Evolutionary conservation across 2,797 vertebrate species (phyloP).

Genomic region (Tadarida brasiliensis): DNA sequence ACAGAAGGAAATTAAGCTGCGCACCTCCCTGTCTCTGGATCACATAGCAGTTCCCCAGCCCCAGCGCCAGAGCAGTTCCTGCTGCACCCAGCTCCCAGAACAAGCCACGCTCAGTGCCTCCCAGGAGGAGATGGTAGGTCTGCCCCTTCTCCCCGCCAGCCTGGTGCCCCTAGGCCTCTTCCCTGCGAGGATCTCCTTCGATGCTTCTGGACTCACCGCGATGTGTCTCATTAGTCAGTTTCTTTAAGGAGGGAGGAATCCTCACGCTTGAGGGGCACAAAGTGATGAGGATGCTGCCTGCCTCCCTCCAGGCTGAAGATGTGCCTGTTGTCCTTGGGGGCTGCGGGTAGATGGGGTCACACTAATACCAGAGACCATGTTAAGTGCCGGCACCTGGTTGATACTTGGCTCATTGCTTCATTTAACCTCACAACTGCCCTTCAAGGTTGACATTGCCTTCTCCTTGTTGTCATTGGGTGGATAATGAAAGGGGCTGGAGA

Average conservation of each 20-base stretch:
- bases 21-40: too few relatives aligned
- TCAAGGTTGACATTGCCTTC: not conserved
- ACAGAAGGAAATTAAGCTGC: too few relatives aligned
- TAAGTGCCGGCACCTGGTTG: not conserved
- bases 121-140: slow-evolving; percentile 86
- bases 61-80: slow-evolving; percentile 83
- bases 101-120: slow-evolving; percentile 81
- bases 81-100: slow-evolving; percentile 71
- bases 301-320: not conserved
- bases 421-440: not conserved
- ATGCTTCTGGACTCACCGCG: not conserved
- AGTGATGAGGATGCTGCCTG: not conserved
- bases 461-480: not conserved
- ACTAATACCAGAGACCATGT: not conserved
- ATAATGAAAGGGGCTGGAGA: not conserved
- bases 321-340: not conserved
- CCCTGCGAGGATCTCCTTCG: not conserved
- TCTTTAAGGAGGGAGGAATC: not conserved
- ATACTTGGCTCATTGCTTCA: not conserved
- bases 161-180: not conserved
- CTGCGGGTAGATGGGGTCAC: not conserved
- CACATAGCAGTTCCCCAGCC: slow-evolving; percentile 67
- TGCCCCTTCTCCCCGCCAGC: not conserved
- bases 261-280: not conserved
- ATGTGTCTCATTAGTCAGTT: not conserved